Conservation (phyloP, 1,140 invertebrate genomes). For the Nephila pilipes region DNA sequence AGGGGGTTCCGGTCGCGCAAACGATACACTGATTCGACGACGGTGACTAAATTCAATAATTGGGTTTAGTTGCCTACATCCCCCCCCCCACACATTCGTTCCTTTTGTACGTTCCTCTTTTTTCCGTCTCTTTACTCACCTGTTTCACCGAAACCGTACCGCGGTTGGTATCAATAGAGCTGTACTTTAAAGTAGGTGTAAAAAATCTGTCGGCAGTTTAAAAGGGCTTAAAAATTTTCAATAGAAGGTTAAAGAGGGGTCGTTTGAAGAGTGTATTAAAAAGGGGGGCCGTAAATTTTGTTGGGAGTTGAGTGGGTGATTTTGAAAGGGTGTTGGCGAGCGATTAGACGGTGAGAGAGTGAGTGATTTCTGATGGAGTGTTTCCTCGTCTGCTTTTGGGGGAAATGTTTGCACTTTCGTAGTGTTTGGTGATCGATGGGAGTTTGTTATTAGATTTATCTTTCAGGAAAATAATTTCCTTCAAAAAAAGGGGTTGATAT, state of each 20-base stretch:
- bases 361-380: not conserved
- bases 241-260: slow-evolving; percentile 22
- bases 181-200: slow-evolving; percentile 35
- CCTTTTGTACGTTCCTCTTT: not conserved
- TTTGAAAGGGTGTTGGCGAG: not conserved
- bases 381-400: no score
- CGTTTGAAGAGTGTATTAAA: not conserved
- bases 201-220: slow-evolving; percentile 63
- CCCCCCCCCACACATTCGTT: not conserved
- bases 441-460: no score
- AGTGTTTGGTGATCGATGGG: no score
- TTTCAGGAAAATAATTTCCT: no score
- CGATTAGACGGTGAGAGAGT: not conserved
- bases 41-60: slow-evolving; percentile 74
- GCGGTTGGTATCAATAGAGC: slow-evolving; percentile 5
- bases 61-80: slow-evolving; percentile 42
- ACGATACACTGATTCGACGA: slow-evolving; percentile 71
- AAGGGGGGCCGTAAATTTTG: not conserved
- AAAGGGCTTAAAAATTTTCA: slow-evolving; percentile 37
- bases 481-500: no score
- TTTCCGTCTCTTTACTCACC: not conserved
- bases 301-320: not conserved
- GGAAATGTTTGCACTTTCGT: no score
- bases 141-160: not conserved
- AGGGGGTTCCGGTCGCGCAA: slow-evolving; percentile 34